Conservation (phyloP, 1,140 invertebrate genomes). For the Sesamia nonagrioides region DNA sequence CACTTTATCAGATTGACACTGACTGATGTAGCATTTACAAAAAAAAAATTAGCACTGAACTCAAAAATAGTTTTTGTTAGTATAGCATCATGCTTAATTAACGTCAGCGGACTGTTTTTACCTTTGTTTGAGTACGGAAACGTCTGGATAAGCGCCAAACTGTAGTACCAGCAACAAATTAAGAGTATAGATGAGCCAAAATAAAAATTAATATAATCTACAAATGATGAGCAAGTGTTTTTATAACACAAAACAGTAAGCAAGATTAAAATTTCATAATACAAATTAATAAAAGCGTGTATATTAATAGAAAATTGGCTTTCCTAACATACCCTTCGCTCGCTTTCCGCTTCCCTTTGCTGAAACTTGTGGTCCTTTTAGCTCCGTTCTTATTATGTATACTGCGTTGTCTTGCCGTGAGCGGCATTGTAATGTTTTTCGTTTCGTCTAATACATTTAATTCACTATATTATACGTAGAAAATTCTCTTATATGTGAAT, state of each 20-base stretch:
- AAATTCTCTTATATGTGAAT: conserved; percentile 14
- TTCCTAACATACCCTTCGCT: conserved; percentile 72
- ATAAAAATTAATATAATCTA: conserved; percentile 55
- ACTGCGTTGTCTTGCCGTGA: conserved; percentile 80
- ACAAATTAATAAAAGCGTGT: conserved; percentile 31
- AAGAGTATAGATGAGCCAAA: conserved; percentile 54
- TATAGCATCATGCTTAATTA: conserved; percentile 51
- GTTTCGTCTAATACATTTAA: conserved; percentile 17
- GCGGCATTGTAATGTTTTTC: conserved; percentile 65
- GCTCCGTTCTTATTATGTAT: conserved; percentile 81
- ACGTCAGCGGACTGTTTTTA: conserved; percentile 54
- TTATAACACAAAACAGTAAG: conserved; percentile 25
- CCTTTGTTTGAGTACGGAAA: conserved; percentile 53
- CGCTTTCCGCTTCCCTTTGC: conserved; percentile 75
- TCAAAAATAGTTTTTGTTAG: conserved; percentile 44
- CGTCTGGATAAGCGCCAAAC: conserved; percentile 66
- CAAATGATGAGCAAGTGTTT: conserved; percentile 41
- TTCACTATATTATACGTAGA: not conserved
- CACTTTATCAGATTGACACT: conserved; percentile 7
- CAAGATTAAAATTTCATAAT: conserved; percentile 33
- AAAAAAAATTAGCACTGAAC: conserved; percentile 19
- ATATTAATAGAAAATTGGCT: conserved; percentile 37
- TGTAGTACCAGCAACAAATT: conserved; percentile 55
- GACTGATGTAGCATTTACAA: conserved; percentile 4
- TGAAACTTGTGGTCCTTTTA: conserved; percentile 78